phyloP scores from a whole-genome alignment of 1,140 invertebrate genomes.

The Cheumatopsyche charites region DNA sequence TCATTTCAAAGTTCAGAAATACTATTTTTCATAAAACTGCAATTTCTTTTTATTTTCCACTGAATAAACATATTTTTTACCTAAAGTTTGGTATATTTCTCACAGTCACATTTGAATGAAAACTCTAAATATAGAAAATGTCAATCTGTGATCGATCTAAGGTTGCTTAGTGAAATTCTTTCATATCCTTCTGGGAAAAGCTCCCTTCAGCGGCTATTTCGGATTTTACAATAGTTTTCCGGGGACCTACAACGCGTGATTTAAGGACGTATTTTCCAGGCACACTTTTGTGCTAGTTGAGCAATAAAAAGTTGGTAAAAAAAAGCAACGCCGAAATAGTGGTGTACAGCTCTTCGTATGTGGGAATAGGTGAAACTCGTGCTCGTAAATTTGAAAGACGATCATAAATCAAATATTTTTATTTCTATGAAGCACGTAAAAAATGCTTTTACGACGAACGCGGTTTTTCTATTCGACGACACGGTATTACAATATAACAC shows the following conservation, averaged over 20 bases:
- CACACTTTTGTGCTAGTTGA: conserved; percentile 9
- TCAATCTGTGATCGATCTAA: too few relatives aligned
- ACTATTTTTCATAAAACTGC: too few relatives aligned
- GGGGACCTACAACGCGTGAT: conserved; percentile 20
- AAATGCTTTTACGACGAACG: conserved; percentile 36
- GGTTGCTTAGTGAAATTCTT: too few relatives aligned
- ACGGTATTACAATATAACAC: not conserved
- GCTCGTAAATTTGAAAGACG: conserved; percentile 36
- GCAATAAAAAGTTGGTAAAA: conserved; percentile 14
- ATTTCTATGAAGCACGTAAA: conserved; percentile 38
- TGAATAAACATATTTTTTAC: too few relatives aligned
- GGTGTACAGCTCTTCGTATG: not conserved
- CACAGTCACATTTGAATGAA: too few relatives aligned
- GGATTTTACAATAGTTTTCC: conserved; percentile 24
- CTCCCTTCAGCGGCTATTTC: not conserved
- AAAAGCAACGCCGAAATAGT: not conserved
- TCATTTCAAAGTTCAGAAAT: too few relatives aligned
- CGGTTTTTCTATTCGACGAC: conserved; percentile 35
- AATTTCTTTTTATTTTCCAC: too few relatives aligned
- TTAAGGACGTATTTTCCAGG: conserved; percentile 32
- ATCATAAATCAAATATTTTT: conserved; percentile 40
- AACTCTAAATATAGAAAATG: too few relatives aligned
- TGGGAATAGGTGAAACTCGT: conserved; percentile 36
- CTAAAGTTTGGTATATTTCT: too few relatives aligned
- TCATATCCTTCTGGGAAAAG: too few relatives aligned